Evolutionary conservation across 2,888 invertebrate genomes (phyloP), one percentile per base, ranked within the genome.

Genomic region (Orthosia gothica): DNA sequence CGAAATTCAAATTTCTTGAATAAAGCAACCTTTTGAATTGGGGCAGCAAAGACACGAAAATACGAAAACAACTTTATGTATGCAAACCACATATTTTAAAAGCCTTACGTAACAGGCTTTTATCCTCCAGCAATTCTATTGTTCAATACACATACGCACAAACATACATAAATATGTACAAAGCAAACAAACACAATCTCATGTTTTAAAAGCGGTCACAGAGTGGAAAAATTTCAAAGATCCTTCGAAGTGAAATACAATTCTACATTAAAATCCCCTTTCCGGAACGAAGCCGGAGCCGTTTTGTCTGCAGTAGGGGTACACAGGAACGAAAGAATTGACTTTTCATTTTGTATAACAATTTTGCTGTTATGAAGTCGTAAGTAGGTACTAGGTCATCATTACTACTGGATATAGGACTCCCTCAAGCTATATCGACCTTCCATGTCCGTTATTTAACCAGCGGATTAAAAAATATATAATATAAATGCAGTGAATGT

Each of bases 51-150:
- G n/a, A 50, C 49, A 72, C 50, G 49, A 64, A 74, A 65, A 62
- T 80, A 66, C 81, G 55, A 26, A 63, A 49, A 40, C 74, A 52
- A 15, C 59, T 23, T 54, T 65, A 18, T 70, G 40, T 55, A 71
- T 77, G 52, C 47, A 83, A 75, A 76, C 76, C 64, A 55, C 65
- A 76, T n/a, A n/a, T 65, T 82, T 76, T 74, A 82, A 83, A 75
- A 83, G 73, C 76, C 62, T 73, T 76, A 52, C 61, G 65, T 71
- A 74, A 80, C 57, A 45, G 59, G 66, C 58, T 83, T 83, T 82
- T 83, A 74, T 72, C 63, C 66, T 70, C 62, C 40, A 73, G 40
- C 50, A 63, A 62, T 70, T 73, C 58, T 82, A 78, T 82, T 83
- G 69, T 69, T 79, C 72, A 58, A 82, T 67, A 67, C 70, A 66